Evolutionary conservation across 2,888 invertebrate species (phyloP).

Genomic region (Crossocerus cetratus): DNA sequence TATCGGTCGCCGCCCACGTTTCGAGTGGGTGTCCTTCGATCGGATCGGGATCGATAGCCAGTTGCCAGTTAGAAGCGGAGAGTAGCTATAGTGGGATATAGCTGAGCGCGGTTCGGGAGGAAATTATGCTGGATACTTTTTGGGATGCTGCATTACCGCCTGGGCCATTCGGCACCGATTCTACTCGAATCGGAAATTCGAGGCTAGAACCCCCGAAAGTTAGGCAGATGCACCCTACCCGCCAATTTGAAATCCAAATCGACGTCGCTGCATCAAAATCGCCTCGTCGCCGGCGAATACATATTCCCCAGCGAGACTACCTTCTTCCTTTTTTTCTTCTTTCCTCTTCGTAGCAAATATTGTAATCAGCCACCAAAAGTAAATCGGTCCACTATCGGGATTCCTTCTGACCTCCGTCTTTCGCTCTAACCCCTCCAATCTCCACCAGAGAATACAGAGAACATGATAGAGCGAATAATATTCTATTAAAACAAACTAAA

Average conservation of each 20-base stretch:
- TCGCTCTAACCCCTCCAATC: no score
- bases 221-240: conserved; percentile 64
- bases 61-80: not conserved
- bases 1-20: conserved; percentile 21
- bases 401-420: no score
- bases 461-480: no score
- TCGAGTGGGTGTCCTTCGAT: conserved; percentile 39
- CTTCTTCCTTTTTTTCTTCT: no score
- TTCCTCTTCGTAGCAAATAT: not conserved
- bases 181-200: conserved; percentile 13
- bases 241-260: conserved; percentile 64
- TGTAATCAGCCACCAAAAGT: no score
- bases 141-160: conserved; percentile 35
- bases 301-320: conserved; percentile 46
- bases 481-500: no score
- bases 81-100: no score
- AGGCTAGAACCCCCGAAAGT: conserved; percentile 47
- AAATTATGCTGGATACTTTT: conserved; percentile 31
- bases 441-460: no score
- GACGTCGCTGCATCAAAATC: conserved; percentile 58
- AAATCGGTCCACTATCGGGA: no score
- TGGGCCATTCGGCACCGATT: not conserved
- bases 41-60: conserved; percentile 13
- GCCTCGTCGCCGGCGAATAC: conserved; percentile 48
- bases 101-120: no score